Percentiles rank a stretch among this genome's conserved stretches.
Evolutionary conservation across 2,888 invertebrate species (phyloP).

Genomic region (Nomada hirtipes): DNA sequence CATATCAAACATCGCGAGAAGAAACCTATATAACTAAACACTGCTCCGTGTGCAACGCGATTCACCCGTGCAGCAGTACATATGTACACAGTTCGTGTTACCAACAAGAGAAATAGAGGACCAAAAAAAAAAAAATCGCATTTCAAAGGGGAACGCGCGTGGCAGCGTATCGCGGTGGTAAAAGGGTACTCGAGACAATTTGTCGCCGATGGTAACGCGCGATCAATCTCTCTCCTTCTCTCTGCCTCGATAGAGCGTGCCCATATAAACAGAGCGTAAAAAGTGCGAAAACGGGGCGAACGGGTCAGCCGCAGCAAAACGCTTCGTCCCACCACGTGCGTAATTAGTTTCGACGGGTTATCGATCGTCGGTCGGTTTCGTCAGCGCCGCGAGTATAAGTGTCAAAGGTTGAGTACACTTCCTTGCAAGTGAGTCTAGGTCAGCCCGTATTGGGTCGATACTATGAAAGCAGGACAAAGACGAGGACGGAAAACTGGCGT

Average conservation of each 20-base stretch:
- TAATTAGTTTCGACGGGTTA: slow-evolving; percentile 66
- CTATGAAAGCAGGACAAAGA: slow-evolving; percentile 73
- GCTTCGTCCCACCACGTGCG: slow-evolving; percentile 56
- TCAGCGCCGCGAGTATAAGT: slow-evolving; percentile 56
- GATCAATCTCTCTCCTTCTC: not conserved
- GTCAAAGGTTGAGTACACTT: slow-evolving; percentile 72
- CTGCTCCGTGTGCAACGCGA: not conserved
- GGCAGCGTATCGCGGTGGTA: no score
- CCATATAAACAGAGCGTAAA: not conserved
- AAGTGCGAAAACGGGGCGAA: slow-evolving; percentile 1
- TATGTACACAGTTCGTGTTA: no score
- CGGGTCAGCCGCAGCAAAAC: slow-evolving; percentile 2
- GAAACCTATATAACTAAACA: not conserved
- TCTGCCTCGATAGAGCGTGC: no score
- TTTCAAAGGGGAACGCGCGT: not conserved
- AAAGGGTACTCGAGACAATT: not conserved
- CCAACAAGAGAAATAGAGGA: no score
- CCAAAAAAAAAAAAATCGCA: not conserved
- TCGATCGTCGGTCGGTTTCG: slow-evolving; percentile 63
- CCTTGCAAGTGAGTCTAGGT: slow-evolving; percentile 74
- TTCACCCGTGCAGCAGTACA: not conserved
- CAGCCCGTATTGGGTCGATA: slow-evolving; percentile 72
- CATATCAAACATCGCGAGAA: not conserved
- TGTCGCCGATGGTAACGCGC: not conserved
- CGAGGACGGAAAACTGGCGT: slow-evolving; percentile 53